These are phyloP conservation scores for Troides oblongomaculatus DNA, from an alignment of 2,888 invertebrate species.

Conservation along the genomic window DNA sequence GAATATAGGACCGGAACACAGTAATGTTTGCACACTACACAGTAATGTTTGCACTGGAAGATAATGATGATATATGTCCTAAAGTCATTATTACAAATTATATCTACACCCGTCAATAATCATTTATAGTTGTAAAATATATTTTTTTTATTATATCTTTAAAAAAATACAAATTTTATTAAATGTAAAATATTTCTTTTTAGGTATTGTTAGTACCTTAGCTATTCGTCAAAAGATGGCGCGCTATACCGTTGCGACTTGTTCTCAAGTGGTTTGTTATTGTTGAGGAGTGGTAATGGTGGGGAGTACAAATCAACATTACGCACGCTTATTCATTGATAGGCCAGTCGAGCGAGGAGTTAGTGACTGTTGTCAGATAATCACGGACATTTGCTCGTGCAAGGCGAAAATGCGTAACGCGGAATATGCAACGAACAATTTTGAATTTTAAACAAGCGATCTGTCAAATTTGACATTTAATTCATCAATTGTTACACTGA, in stretches of 20 bases:
- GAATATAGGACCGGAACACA: too few relatives aligned
- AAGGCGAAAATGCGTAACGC: constrained; percentile 22
- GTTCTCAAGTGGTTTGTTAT: constrained; percentile 9
- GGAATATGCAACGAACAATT: constrained; percentile 22
- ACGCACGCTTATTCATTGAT: constrained; percentile 30
- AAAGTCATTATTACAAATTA: too few relatives aligned
- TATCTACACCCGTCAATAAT: too few relatives aligned
- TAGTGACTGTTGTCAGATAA: not conserved
- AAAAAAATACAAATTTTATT: not conserved
- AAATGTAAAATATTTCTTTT: not conserved
- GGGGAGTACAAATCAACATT: constrained; percentile 27
- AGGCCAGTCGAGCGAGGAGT: constrained; percentile 19
- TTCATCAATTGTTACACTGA: constrained; percentile 5
- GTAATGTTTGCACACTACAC: too few relatives aligned
- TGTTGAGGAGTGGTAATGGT: constrained; percentile 13
- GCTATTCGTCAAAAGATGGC: constrained; percentile 20
- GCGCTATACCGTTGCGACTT: not conserved
- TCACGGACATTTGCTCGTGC: constrained; percentile 16
- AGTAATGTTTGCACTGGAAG: too few relatives aligned
- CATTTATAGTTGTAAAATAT: too few relatives aligned
- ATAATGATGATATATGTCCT: too few relatives aligned
- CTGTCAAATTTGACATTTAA: constrained; percentile 26
- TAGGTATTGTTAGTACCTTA: not conserved
- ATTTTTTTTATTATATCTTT: too few relatives aligned
- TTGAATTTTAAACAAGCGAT: constrained; percentile 25